A percentile compares a stretch with the other conserved stretches of the same genome.
These are phyloP conservation scores for Saccopteryx leptura DNA, from an alignment of 2,113 vertebrate genomes.

Conservation along the genomic window DNA sequence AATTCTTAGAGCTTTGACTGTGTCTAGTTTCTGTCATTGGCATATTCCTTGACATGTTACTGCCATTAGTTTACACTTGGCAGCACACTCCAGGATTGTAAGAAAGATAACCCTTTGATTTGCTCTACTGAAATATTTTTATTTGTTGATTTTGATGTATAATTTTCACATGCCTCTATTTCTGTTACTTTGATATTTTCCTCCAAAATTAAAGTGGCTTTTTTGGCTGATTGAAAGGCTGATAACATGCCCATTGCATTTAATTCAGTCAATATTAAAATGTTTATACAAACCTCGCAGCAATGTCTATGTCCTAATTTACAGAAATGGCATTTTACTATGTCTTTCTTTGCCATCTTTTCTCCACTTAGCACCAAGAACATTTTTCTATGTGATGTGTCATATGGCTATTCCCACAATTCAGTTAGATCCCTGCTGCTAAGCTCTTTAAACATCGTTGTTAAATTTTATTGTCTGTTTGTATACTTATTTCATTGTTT, in stretches of 20 bases:
- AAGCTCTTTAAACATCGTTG: not conserved
- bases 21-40: not conserved
- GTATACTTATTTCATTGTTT: constrained; percentile 9
- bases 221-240: not conserved
- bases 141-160: not conserved
- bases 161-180: not conserved
- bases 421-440: not conserved
- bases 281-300: not conserved
- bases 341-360: not conserved
- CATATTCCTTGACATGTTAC: not conserved
- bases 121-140: not conserved
- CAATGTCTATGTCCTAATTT: not conserved
- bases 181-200: not conserved
- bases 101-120: not conserved
- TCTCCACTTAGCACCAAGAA: not conserved
- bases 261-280: not conserved
- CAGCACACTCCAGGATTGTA: not conserved
- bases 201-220: constrained; percentile 8
- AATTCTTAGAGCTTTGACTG: not conserved
- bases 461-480: not conserved
- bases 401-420: not conserved
- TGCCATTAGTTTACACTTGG: not conserved
- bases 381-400: not conserved
- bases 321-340: constrained; percentile 10
- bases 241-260: not conserved